A percentile compares a stretch with the other conserved stretches of the same genome.
Evolutionary conservation across 2,888 invertebrate genomes (phyloP).

Genomic region (Brachypalpus laphriformis): DNA sequence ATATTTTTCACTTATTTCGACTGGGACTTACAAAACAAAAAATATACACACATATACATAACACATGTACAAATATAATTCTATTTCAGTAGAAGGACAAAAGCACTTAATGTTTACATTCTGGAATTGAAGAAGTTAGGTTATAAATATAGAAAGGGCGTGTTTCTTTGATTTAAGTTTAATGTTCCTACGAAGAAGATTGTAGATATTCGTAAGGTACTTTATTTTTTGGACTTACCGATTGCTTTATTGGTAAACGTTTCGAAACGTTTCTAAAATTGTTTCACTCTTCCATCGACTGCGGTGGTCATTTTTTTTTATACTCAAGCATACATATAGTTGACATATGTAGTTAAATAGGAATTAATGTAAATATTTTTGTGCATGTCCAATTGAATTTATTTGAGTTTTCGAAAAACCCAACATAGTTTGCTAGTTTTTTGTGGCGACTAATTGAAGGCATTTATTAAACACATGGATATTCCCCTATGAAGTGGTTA

Average conservation of each 20-base stretch:
- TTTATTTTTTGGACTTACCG: background rate
- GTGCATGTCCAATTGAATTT: too few species aligned
- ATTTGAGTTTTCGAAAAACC: too few species aligned
- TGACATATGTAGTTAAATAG: too few species aligned
- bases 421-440: too few species aligned
- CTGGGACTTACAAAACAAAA: background rate
- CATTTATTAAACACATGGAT: too few species aligned
- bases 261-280: too few species aligned
- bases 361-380: too few species aligned
- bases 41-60: background rate
- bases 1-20: background rate
- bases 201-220: background rate
- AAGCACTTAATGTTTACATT: slow-evolving; percentile 38
- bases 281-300: too few species aligned
- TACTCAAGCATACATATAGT: too few species aligned
- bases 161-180: background rate
- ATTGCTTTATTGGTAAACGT: background rate
- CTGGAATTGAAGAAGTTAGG: slow-evolving; percentile 40
- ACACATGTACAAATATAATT: background rate
- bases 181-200: background rate
- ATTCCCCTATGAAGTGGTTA: too few species aligned
- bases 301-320: too few species aligned
- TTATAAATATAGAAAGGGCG: slow-evolving; percentile 40
- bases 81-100: slow-evolving; percentile 12
- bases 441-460: too few species aligned